A percentile compares a stretch with the other conserved stretches of the same genome.
Evolutionary conservation across 2,113 vertebrate species (phyloP).

Genomic region (Parotia lawesii): DNA sequence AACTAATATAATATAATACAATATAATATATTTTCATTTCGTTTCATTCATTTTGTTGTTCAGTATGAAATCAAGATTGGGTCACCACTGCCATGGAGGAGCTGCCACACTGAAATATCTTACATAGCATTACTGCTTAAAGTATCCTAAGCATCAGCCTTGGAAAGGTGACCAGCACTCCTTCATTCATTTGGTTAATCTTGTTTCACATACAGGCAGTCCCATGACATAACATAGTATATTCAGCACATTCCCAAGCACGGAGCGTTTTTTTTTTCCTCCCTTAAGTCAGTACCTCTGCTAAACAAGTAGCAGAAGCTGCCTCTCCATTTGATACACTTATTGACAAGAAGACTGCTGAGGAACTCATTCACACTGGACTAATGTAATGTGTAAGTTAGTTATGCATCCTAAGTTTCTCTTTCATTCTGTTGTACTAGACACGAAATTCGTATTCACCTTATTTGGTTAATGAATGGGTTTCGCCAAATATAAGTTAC

Average conservation of each 20-base stretch:
- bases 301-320: not conserved
- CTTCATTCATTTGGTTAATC: not conserved
- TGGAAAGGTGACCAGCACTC: not conserved
- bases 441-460: conserved; percentile 31
- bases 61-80: not conserved
- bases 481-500: conserved; percentile 6
- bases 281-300: not conserved
- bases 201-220: not conserved
- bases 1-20: not conserved
- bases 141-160: not conserved
- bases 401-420: not conserved
- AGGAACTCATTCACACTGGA: not conserved
- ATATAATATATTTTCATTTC: not conserved
- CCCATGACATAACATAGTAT: rapidly evolving
- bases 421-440: conserved; percentile 20
- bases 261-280: not conserved
- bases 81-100: not conserved
- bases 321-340: not conserved
- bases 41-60: not conserved
- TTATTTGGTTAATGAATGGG: conserved; percentile 22
- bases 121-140: rapidly evolving
- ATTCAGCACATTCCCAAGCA: not conserved
- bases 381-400: not conserved
- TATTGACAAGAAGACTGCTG: not conserved
- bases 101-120: not conserved